A percentile compares a stretch with the other conserved stretches of the same genome.
Conservation (phyloP, 2,113 vertebrate genomes). For the Scolopax mira region DNA sequence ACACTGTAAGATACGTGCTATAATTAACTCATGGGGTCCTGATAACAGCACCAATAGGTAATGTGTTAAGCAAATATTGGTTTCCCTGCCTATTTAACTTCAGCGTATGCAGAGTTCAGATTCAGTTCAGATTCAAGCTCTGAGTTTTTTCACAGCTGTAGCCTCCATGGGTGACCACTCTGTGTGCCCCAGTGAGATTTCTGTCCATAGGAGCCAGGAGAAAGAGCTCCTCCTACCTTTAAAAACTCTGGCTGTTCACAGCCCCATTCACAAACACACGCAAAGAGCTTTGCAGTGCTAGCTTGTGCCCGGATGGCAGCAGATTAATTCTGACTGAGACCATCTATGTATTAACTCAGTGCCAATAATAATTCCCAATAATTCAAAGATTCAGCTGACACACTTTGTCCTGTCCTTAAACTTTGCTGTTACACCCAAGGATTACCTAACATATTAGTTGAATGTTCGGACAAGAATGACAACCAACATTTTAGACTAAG, state of each 20-base stretch:
- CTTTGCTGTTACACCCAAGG: neutral
- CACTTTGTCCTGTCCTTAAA: neutral
- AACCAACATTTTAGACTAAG: neutral
- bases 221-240: neutral
- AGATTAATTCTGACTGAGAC: neutral
- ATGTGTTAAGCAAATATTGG: neutral
- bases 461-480: neutral
- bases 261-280: neutral
- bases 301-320: neutral
- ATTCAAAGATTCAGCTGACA: neutral
- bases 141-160: neutral
- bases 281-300: neutral
- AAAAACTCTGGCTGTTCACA: neutral
- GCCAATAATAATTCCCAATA: neutral
- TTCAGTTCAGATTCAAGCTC: neutral
- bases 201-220: neutral
- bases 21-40: neutral
- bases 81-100: neutral
- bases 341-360: neutral
- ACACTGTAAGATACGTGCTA: fast-evolving
- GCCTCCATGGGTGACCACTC: neutral
- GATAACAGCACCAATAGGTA: neutral
- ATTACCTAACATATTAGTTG: neutral
- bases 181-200: neutral
- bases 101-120: neutral